Base-by-base conservation (phyloP, 2,113 vertebrate genomes). In the Otolemur garnettii region DNA sequence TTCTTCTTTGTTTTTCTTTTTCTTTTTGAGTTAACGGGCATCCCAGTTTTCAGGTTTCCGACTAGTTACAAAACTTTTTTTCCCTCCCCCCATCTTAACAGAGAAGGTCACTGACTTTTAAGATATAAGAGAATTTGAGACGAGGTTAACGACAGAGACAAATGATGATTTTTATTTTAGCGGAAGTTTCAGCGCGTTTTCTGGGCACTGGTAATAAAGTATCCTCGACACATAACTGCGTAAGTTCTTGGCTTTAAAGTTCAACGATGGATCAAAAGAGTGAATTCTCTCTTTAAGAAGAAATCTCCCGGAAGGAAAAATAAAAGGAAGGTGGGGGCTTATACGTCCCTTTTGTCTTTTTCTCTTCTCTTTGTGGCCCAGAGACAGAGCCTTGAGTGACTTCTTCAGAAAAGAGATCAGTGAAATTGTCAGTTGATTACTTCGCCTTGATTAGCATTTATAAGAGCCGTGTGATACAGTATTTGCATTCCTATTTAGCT, bases 401-500 rank as follows among this genome's bases (percentile, higher is more conserved):
- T 99, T 98, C 98, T 99, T 98, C 98, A 99, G 98, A 98, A 98
- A 99, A 98, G 98, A 98, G 99, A 99, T 99, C 99, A 99, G 99
- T 98, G 98, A 99, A 99, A 99, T 99, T 99, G 99, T 99, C 99
- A 99, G 98, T 99, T 99, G 99, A 99, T 99, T 99, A 99, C 99
- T 99, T 99, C 99, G 98, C 98, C 99, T 99, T 99, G 99, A 99
- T 99, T 99, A 99, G 99, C 99, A 99, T 99, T 99, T 99, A 99
- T 99, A 99, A 99, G 99, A 99, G 99, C 99, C 99, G 98, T 98
- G 98, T 98, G 99, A 99, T 99, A 99, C 99, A 99, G 99, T 99
- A 99, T 99, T 99, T 99, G 99, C 99, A 99, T 99, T 99, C 99
- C 99, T 99, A 99, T 99, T 99, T 99, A 99, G 99, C 99, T 98